A percentile compares a stretch with the other conserved stretches of the same genome.
Evolutionary conservation across 2,888 invertebrate species (phyloP).

Genomic region (Dicycla oo): DNA sequence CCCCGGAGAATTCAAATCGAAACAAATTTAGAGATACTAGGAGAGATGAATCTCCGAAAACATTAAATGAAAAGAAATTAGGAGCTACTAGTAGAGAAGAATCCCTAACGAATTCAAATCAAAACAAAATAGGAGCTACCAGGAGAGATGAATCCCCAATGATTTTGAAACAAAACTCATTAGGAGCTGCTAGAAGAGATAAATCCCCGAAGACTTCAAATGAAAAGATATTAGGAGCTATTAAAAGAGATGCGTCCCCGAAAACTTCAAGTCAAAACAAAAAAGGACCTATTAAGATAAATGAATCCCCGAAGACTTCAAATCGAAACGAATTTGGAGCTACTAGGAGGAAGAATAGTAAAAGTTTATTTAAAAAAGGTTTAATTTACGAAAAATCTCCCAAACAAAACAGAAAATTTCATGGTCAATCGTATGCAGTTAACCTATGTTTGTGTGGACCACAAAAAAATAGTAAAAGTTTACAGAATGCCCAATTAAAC

Average conservation of each 20-base stretch:
- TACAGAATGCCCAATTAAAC: slow-evolving; percentile 38
- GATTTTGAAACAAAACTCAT: neutral
- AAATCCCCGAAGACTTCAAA: slow-evolving; percentile 6
- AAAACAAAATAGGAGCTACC: slow-evolving; percentile 18
- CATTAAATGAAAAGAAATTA: neutral
- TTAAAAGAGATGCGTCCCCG: neutral
- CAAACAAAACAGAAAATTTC: slow-evolving; percentile 66
- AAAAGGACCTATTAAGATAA: neutral
- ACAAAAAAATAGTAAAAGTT: slow-evolving; percentile 64
- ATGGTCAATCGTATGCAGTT: slow-evolving; percentile 77
- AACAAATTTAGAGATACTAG: slow-evolving; percentile 1
- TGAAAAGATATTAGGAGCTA: slow-evolving; percentile 28
- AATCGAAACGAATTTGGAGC: slow-evolving; percentile 24
- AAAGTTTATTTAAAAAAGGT: slow-evolving; percentile 44
- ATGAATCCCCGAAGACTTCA: slow-evolving; percentile 12
- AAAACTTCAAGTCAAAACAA: neutral
- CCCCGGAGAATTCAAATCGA: neutral
- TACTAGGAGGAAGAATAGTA: slow-evolving; percentile 37
- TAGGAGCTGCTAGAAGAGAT: neutral
- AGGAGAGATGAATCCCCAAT: neutral
- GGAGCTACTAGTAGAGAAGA: slow-evolving; percentile 5
- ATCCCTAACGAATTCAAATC: neutral
- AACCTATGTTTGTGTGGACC: slow-evolving; percentile 81
- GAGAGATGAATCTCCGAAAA: slow-evolving; percentile 1
- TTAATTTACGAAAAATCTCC: slow-evolving; percentile 56